Base-by-base conservation (phyloP, 2,113 vertebrate species). In the Pontoporia blainvillei region DNA sequence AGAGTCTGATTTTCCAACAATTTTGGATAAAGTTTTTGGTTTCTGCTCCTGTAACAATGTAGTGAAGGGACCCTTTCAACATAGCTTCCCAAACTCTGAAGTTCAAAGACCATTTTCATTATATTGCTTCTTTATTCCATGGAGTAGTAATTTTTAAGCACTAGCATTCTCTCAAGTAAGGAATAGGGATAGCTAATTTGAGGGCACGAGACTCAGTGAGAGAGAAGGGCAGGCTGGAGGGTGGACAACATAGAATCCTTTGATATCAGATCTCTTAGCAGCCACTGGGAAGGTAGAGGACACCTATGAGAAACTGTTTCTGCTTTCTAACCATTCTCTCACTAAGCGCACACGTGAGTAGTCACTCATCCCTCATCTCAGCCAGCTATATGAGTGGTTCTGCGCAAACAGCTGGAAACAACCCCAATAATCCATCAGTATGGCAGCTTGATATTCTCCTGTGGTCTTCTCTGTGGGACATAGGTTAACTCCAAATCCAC, bases 321-420 rank as follows among this genome's bases (percentile, higher is more conserved):
- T 12, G 17, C 23, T 83, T 72, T 62, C 49, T 73, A 52, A 57
- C 18, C 39, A 17, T 92, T 71, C 87, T 66, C 54, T 36, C 31
- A n/a, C 29, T 39, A 84, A 62, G 21, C 20, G 62, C 69, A 76
- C 29, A 29, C 1, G 13, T 76, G 8, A 76, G 44, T 44, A 81
- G 49, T 57, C 84, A 62, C 23, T 90, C 57, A 72, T 62, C 27
- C 36, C 87, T 83, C 73, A 36, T 25, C 31, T 20, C 61, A 10
- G 69, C 84, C 73, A 90, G 91, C 39, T 79, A 75, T 17, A 44
- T 54, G 62, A 86, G 36, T 78, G 79, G 44, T 86, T 96, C 18
- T 86, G 76, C 52, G 57, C 75, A 69, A 85, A 84, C 17, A 96
- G 87, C 84, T 73, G 87, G 79, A 96, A 86, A 49, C 73, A 87